Conservation (phyloP, 2,888 invertebrate genomes). For the Polylopha cassiicola region DNA sequence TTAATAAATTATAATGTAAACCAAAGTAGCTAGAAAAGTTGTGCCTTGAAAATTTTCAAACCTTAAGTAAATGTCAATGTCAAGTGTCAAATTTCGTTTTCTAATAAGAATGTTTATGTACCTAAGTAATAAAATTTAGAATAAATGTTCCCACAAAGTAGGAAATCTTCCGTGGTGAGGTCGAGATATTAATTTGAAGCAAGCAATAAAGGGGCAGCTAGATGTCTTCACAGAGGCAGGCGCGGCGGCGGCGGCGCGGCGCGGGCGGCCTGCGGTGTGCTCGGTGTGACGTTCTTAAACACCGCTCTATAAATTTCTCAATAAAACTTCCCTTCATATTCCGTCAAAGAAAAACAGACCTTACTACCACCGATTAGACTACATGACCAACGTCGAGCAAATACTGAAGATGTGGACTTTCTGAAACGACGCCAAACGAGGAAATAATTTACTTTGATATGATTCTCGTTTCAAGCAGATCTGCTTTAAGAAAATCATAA, state of each 20-base stretch:
- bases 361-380: constrained; percentile 41
- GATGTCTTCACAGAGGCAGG: constrained; percentile 54
- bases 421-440: constrained; percentile 57
- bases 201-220: constrained; percentile 72
- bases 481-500: constrained; percentile 41
- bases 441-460: constrained; percentile 72
- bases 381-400: constrained; percentile 34
- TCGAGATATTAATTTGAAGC: constrained; percentile 73
- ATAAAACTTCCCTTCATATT: constrained; percentile 49
- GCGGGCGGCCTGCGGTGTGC: constrained; percentile 34
- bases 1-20: no score
- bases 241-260: constrained; percentile 30
- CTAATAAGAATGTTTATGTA: constrained; percentile 35
- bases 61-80: no score
- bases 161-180: constrained; percentile 60
- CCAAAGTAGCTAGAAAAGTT: no score
- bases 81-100: constrained; percentile 40
- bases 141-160: constrained; percentile 67
- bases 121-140: constrained; percentile 55
- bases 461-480: constrained; percentile 49
- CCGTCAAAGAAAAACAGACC: constrained; percentile 50
- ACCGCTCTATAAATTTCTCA: constrained; percentile 65
- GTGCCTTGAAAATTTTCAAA: no score
- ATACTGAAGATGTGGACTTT: constrained; percentile 55
- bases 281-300: constrained; percentile 61